Evolutionary conservation across 1,140 invertebrate species (phyloP), one percentile per base, ranked within the genome.

Genomic region (Grapholita molesta): DNA sequence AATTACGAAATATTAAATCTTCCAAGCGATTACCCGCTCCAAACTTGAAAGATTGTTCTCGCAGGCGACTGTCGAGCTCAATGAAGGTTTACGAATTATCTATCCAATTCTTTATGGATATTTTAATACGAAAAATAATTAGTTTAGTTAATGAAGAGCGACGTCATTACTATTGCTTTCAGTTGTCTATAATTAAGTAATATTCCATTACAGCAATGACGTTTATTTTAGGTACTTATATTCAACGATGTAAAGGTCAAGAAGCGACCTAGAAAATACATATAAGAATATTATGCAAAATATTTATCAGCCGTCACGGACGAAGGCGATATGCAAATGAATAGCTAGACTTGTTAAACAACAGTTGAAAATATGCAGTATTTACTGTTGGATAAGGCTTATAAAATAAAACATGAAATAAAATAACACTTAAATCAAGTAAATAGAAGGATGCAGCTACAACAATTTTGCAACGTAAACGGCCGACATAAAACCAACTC

Each of bases 1-100:
- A 69, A 75, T 77, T 73, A 74, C 70, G 68, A 68, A 72, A 77
- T 76, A 73, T 76, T 70, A 72, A 71, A 71, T 72, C 72, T 73
- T 80, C 72, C 72, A 71, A 74, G 67, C 72, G 70, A 77, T 76
- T 76, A 72, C 53, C 65, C 38, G 65, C 48, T 75, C 69, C 75
- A 73, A 79, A 77, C 72, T 67, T 72, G 64, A 65, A 35, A 55
- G 38, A 77, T 75, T 75, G 75, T 76, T 76, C 55, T 75, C 70
- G 72, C 30, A 72, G 73, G 23, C 32, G 68, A 28, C 33, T 73
- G 69, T 35, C 70, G 66, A 66, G 67, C 53, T 64, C 24, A 24
- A 64, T 42, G 52, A 42, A 65, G 69, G 72, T 71, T 78, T 77
- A 75, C 74, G 76, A 80, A 74, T 72, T 75, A 70, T 66, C 68